These are phyloP conservation scores for Leptinotarsa undecemlineata DNA, from an alignment of 1,140 invertebrate genomes.

Conservation along the genomic window DNA sequence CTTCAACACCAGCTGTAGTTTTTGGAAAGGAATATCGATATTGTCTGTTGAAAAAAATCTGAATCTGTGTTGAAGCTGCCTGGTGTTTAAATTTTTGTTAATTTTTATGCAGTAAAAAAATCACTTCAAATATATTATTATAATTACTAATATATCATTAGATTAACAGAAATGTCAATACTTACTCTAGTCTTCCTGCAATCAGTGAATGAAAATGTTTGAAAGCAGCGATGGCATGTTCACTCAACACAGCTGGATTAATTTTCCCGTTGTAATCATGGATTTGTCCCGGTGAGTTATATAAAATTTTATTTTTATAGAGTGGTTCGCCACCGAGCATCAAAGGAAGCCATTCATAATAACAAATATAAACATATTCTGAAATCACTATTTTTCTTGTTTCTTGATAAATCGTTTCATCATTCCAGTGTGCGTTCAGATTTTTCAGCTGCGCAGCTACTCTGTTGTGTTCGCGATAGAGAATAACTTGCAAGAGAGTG, in stretches of 20 bases:
- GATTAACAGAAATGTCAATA: slow-evolving; percentile 27
- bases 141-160: no score
- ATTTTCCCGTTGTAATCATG: slow-evolving; percentile 83
- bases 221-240: slow-evolving; percentile 84
- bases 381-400: slow-evolving; percentile 77
- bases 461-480: slow-evolving; percentile 89
- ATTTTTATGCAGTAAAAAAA: no score
- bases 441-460: slow-evolving; percentile 71
- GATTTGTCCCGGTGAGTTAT: slow-evolving; percentile 75
- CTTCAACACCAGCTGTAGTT: no score
- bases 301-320: slow-evolving; percentile 48
- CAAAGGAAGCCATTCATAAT: slow-evolving; percentile 84
- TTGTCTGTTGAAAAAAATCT: no score
- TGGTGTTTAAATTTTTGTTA: no score
- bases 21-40: no score
- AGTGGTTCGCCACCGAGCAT: slow-evolving; percentile 72
- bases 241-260: slow-evolving; percentile 79
- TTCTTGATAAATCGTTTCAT: slow-evolving; percentile 87
- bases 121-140: no score
- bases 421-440: slow-evolving; percentile 86
- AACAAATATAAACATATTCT: slow-evolving; percentile 80
- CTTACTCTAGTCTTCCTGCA: slow-evolving; percentile 76
- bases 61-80: no score
- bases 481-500: slow-evolving; percentile 79
- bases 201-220: slow-evolving; percentile 87